These are phyloP conservation scores for Brachyptera putata DNA, from an alignment of 2,888 invertebrate genomes.

Conservation along the genomic window DNA sequence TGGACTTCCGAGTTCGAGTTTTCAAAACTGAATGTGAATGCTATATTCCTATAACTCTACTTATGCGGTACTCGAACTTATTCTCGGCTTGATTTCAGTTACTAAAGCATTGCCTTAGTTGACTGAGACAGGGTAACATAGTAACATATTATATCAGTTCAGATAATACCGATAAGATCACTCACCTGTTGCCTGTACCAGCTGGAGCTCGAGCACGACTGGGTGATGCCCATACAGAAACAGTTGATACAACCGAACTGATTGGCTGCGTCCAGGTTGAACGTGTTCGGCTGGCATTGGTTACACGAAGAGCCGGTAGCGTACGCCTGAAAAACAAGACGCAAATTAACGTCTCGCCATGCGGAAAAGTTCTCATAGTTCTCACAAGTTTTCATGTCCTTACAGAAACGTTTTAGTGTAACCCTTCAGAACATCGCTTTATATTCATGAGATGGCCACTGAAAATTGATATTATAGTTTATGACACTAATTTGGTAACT, in stretches of 20 bases:
- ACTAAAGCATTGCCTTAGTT: too few species aligned
- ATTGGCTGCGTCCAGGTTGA: constrained; percentile 72
- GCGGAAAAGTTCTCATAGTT: too few species aligned
- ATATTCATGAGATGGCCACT: too few species aligned
- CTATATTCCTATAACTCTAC: too few species aligned
- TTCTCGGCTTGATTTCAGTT: too few species aligned
- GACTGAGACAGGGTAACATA: too few species aligned
- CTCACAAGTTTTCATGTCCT: background rate
- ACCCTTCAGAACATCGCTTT: too few species aligned
- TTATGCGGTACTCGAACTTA: too few species aligned
- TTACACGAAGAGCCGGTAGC: constrained; percentile 81
- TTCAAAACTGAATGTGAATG: too few species aligned
- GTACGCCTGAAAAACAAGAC: constrained; percentile 50
- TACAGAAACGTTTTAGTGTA: background rate
- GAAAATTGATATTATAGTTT: background rate
- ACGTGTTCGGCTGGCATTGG: constrained; percentile 78
- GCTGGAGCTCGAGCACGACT: constrained; percentile 74
- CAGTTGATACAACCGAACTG: constrained; percentile 88
- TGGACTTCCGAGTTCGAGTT: too few species aligned
- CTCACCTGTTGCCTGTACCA: constrained; percentile 64
- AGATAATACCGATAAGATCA: too few species aligned
- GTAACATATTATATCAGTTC: too few species aligned
- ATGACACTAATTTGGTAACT: background rate
- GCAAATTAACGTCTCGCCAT: constrained; percentile 1
- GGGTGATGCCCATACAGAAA: constrained; percentile 91